Evolutionary conservation across 2,113 vertebrate genomes (phyloP).

Genomic region (Nyctibius bracteatus): DNA sequence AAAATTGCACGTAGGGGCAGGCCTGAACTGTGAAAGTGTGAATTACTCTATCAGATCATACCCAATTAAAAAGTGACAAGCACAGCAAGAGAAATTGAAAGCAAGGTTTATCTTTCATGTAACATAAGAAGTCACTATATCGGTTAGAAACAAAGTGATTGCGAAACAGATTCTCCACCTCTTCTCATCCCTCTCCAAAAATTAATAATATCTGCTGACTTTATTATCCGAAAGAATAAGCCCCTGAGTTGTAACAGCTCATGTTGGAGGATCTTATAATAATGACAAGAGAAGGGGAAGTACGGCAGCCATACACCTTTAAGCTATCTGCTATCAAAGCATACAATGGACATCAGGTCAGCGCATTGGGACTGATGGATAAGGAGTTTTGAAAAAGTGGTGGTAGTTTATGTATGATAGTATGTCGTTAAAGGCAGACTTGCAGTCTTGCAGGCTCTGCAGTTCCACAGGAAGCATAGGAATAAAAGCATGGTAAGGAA

Average conservation of each 20-base stretch:
- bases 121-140: conserved; percentile 34
- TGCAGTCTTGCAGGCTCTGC: neutral
- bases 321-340: neutral
- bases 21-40: conserved; percentile 50
- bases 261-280: neutral
- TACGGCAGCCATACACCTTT: neutral
- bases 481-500: neutral
- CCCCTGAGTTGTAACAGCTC: neutral
- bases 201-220: neutral
- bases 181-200: neutral
- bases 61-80: conserved; percentile 68
- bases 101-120: conserved; percentile 55
- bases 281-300: neutral
- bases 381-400: neutral
- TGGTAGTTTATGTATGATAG: neutral
- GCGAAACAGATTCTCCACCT: conserved; percentile 22
- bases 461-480: neutral
- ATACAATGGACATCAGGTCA: neutral
- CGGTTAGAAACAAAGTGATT: conserved; percentile 50
- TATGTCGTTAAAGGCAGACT: neutral
- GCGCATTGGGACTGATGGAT: neutral
- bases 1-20: conserved; percentile 54
- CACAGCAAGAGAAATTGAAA: conserved; percentile 62
- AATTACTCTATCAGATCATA: conserved; percentile 65
- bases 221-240: neutral